Evolutionary conservation across 2,888 invertebrate genomes (phyloP).

Genomic region (Mimumesa dahlbomi): DNA sequence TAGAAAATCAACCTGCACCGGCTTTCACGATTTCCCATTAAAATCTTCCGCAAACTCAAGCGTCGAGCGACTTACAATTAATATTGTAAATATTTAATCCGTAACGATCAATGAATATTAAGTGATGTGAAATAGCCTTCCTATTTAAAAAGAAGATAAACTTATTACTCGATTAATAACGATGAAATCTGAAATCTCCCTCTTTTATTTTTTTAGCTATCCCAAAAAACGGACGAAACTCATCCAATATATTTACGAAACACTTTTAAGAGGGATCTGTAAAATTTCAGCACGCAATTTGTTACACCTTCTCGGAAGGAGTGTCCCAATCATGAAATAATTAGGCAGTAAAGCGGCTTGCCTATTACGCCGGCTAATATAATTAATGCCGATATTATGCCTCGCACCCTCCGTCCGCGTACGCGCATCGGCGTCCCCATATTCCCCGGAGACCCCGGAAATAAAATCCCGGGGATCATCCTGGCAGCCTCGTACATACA

Average conservation of each 20-base stretch:
- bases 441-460: slow-evolving; percentile 54
- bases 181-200: too few relatives aligned
- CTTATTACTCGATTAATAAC: too few relatives aligned
- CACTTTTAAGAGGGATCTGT: neutral
- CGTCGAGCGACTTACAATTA: slow-evolving; percentile 6
- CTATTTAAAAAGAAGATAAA: too few relatives aligned
- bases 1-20: slow-evolving; percentile 34
- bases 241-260: too few relatives aligned
- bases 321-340: slow-evolving; percentile 47
- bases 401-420: slow-evolving; percentile 16
- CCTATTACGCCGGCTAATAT: slow-evolving; percentile 49
- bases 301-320: slow-evolving; percentile 21
- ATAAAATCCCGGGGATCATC: slow-evolving; percentile 68
- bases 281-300: slow-evolving; percentile 33
- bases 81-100: slow-evolving; percentile 7
- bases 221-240: too few relatives aligned
- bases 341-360: slow-evolving; percentile 46
- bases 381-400: slow-evolving; percentile 66
- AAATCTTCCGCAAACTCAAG: slow-evolving; percentile 18
- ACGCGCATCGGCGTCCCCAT: slow-evolving; percentile 37
- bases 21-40: slow-evolving; percentile 32
- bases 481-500: slow-evolving; percentile 44
- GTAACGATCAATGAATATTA: neutral
- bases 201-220: too few relatives aligned
- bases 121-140: neutral